Conservation (phyloP, 2,888 invertebrate genomes). For the Microctonus hyperodae region DNA sequence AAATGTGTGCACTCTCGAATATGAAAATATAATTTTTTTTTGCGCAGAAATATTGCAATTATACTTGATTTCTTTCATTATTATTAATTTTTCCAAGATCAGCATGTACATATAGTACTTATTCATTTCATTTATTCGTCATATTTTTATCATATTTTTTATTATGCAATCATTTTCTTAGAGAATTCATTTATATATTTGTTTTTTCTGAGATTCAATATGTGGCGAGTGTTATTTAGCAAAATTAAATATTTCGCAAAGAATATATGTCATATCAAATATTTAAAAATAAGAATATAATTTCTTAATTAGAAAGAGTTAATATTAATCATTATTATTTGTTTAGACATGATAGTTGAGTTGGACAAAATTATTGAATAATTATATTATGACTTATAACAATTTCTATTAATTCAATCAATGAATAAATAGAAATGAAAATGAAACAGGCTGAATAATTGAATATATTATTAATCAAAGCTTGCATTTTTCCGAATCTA, state of each 20-base stretch:
- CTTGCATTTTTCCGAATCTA: not conserved
- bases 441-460: slow-evolving; percentile 2
- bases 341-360: not conserved
- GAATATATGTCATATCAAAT: not conserved
- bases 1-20: slow-evolving; percentile 44
- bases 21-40: slow-evolving; percentile 44
- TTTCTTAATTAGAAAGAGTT: not conserved
- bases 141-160: too few relatives aligned
- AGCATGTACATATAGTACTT: not conserved
- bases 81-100: slow-evolving; percentile 8
- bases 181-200: not conserved
- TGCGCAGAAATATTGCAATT: slow-evolving; percentile 15
- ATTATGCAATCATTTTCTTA: too few relatives aligned
- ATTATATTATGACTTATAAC: not conserved
- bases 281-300: not conserved
- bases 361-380: not conserved
- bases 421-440: not conserved
- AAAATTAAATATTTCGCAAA: not conserved
- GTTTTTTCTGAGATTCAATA: not conserved
- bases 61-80: slow-evolving; percentile 10
- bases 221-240: not conserved
- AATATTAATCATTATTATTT: too few relatives aligned
- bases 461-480: not conserved
- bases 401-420: not conserved
- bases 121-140: too few relatives aligned